These are phyloP conservation scores for Cavia aperea DNA, from an alignment of 2,113 vertebrate species.

Conservation along the genomic window DNA sequence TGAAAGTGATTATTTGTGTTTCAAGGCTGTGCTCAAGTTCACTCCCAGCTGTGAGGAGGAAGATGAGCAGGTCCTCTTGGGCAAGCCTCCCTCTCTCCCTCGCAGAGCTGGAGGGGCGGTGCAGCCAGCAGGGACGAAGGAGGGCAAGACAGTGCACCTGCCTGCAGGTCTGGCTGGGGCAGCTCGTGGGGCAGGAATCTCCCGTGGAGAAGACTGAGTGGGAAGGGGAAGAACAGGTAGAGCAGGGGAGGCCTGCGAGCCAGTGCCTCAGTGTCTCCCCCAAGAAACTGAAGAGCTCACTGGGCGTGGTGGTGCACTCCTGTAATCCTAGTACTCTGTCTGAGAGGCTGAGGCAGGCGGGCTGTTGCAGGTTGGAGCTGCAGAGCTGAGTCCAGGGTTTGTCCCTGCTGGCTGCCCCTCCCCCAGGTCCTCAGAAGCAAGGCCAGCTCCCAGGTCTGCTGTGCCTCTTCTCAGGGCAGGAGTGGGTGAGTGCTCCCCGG, in stretches of 20 bases:
- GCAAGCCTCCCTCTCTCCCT: neutral
- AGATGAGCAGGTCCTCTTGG: neutral
- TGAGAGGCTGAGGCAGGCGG: neutral
- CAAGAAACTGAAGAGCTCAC: neutral
- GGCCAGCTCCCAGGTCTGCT: neutral
- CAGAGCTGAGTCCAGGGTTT: too few relatives aligned
- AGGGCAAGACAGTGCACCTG: neutral
- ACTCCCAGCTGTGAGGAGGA: neutral
- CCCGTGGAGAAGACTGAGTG: neutral
- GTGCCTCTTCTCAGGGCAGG: neutral
- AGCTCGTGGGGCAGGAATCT: neutral
- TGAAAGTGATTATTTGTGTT: conserved; percentile 35
- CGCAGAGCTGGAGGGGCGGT: neutral
- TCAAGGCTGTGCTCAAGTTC: conserved; percentile 23
- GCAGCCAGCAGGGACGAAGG: neutral
- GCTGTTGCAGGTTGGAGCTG: neutral
- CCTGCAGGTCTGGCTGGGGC: neutral
- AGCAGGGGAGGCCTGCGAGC: neutral
- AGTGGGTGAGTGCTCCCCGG: neutral
- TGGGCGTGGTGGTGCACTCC: neutral
- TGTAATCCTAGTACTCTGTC: neutral
- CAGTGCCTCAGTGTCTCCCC: neutral
- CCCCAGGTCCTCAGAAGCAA: neutral
- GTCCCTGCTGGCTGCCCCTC: too few relatives aligned
- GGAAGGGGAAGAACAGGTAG: neutral